These are phyloP conservation scores for Calephelis virginiensis DNA, from an alignment of 1,140 invertebrate species.

Conservation along the genomic window DNA sequence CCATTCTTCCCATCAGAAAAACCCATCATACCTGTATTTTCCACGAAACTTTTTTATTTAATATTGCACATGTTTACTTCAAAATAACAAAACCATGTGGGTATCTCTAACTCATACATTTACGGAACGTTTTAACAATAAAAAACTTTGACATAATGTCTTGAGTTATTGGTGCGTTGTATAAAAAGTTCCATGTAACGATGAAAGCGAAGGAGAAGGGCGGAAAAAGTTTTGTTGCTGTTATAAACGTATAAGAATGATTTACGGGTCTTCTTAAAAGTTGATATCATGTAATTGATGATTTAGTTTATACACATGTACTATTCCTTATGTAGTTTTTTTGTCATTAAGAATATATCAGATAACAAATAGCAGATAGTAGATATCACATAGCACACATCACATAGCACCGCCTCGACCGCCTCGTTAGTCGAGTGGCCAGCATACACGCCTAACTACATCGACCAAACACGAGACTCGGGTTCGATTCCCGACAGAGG, in stretches of 20 bases:
- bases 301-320: conserved; percentile 17
- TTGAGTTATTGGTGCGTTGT: conserved; percentile 48
- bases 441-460: too few species aligned
- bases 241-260: conserved; percentile 57
- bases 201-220: conserved; percentile 29
- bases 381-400: too few species aligned
- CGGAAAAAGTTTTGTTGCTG: conserved; percentile 48
- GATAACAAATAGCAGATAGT: too few species aligned
- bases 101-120: conserved; percentile 45
- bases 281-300: conserved; percentile 41
- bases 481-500: too few species aligned
- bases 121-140: conserved; percentile 42
- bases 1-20: too few species aligned
- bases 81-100: conserved; percentile 44
- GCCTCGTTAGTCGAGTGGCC: too few species aligned
- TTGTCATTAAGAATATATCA: too few species aligned
- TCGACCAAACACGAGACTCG: too few species aligned
- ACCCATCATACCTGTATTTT: too few species aligned
- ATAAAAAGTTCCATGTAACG: conserved; percentile 44
- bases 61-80: conserved; percentile 28
- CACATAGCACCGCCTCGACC: too few species aligned
- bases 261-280: conserved; percentile 50
- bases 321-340: too few species aligned
- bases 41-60: not conserved
- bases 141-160: conserved; percentile 50